Evolutionary conservation across 2,113 vertebrate genomes (phyloP).

Genomic region (Chitala chitala): DNA sequence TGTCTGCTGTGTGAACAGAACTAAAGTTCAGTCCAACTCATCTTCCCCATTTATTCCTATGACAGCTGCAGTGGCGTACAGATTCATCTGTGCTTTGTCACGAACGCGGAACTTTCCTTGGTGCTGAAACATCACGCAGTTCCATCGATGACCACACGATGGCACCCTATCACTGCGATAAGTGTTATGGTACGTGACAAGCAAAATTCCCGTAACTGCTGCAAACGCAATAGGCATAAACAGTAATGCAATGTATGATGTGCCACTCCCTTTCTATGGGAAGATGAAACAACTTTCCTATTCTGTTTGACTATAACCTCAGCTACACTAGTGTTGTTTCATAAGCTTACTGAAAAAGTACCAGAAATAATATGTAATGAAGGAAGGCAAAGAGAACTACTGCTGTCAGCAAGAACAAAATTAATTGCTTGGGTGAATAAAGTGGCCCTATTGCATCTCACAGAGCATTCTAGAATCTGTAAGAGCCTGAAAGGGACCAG

Average conservation of each 20-base stretch:
- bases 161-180: conserved; percentile 15
- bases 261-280: not conserved
- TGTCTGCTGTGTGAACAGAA: no score
- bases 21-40: no score
- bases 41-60: no score
- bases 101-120: conserved; percentile 7
- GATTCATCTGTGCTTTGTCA: not conserved
- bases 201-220: not conserved
- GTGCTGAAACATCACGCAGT: conserved; percentile 21
- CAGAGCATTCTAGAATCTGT: not conserved
- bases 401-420: not conserved
- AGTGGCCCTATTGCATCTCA: not conserved
- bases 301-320: no score
- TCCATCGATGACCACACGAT: conserved; percentile 21
- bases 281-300: no score
- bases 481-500: not conserved
- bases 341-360: not conserved
- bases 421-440: conserved; percentile 1
- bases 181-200: not conserved
- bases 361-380: conserved; percentile 15
- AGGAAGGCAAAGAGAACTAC: not conserved
- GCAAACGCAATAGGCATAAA: not conserved
- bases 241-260: not conserved
- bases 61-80: not conserved
- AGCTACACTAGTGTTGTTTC: not conserved